phyloP scores from a whole-genome alignment of 1,140 invertebrate genomes.

The Melanaphis sacchari region DNA sequence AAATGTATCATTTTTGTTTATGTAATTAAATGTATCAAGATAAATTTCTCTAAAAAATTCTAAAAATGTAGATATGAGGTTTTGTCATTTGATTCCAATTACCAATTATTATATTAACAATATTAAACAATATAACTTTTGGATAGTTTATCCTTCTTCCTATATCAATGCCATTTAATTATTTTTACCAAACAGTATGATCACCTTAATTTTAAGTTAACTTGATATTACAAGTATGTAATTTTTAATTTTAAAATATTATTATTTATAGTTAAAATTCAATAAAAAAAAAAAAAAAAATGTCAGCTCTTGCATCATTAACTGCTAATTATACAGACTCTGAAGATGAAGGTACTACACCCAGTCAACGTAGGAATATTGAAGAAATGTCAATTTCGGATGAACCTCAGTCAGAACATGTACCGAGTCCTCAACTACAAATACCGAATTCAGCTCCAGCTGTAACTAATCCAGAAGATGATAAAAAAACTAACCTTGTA shows the following conservation, averaged over 20 bases:
- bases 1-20: too few relatives aligned
- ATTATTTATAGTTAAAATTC: neutral
- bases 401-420: neutral
- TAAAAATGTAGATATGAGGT: too few relatives aligned
- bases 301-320: slow-evolving; percentile 69
- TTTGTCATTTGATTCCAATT: too few relatives aligned
- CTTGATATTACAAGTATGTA: neutral
- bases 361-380: slow-evolving; percentile 63
- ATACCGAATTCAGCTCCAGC: slow-evolving; percentile 39
- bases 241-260: neutral
- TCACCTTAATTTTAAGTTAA: too few relatives aligned
- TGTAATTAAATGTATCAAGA: too few relatives aligned
- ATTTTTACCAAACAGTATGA: too few relatives aligned
- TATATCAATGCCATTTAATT: too few relatives aligned
- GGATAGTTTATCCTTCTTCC: too few relatives aligned
- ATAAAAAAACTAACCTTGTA: slow-evolving; percentile 62
- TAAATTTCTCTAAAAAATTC: too few relatives aligned
- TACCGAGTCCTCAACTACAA: slow-evolving; percentile 24
- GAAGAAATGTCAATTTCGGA: slow-evolving; percentile 68
- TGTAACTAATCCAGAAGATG: slow-evolving; percentile 39
- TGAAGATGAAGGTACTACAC: slow-evolving; percentile 71
- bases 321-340: slow-evolving; percentile 85
- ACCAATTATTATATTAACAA: too few relatives aligned
- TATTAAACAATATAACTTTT: too few relatives aligned
- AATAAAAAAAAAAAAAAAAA: too few relatives aligned